Evolutionary conservation across 2,888 invertebrate genomes (phyloP).

Genomic region (Idaea dimidiata): DNA sequence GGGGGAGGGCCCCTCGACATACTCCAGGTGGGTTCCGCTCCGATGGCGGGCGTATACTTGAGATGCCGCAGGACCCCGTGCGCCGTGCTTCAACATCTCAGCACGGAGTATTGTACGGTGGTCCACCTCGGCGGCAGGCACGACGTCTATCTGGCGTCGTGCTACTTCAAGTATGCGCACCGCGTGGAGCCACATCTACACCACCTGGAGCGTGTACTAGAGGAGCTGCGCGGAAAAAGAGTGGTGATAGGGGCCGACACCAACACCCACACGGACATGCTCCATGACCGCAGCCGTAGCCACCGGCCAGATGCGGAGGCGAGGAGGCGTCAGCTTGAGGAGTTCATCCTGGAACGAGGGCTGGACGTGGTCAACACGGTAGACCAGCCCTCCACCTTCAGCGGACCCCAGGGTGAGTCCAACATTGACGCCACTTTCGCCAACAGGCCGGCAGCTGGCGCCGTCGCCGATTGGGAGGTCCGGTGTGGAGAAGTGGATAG

Average conservation of each 20-base stretch:
- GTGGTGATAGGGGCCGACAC: background rate
- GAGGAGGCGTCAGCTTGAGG: background rate
- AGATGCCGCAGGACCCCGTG: slow-evolving; percentile 6
- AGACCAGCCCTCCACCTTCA: no score
- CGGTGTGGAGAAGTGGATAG: background rate
- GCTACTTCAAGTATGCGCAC: slow-evolving; percentile 23
- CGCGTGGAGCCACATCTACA: slow-evolving; percentile 7
- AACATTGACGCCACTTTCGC: no score
- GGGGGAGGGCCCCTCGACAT: no score
- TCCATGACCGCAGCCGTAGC: background rate
- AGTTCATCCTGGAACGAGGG: no score
- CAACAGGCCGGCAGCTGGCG: no score
- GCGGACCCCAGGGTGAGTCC: no score
- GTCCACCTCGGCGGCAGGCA: slow-evolving; percentile 7
- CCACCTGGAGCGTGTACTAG: slow-evolving; percentile 3
- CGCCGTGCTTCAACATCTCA: slow-evolving; percentile 21
- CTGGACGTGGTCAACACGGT: no score
- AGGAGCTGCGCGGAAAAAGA: background rate
- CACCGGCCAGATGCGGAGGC: background rate
- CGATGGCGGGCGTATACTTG: no score
- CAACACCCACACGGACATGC: background rate
- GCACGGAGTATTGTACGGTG: slow-evolving; percentile 16
- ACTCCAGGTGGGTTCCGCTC: no score
- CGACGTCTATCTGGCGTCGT: slow-evolving; percentile 10
- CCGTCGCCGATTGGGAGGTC: background rate